Evolutionary conservation across 2,797 vertebrate genomes (phyloP).

Genomic region (Ceyx erithaca): DNA sequence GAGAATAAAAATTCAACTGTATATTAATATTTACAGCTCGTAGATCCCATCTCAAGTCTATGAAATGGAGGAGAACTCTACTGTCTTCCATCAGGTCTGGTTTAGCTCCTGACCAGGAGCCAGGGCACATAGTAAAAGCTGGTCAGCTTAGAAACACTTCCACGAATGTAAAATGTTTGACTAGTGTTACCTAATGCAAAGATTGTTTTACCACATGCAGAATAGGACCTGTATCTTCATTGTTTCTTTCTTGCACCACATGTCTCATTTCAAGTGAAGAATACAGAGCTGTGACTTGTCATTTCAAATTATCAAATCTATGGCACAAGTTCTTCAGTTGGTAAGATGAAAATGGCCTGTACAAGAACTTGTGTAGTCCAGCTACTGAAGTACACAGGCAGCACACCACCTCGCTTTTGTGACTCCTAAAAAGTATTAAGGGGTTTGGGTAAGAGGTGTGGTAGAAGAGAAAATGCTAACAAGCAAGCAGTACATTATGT

Average conservation of each 20-base stretch:
- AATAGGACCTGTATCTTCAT: neutral
- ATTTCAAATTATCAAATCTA: neutral
- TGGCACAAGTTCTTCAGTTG: neutral
- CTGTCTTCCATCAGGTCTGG: neutral
- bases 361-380: neutral
- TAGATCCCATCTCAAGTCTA: neutral
- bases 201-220: neutral
- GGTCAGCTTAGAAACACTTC: neutral
- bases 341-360: neutral
- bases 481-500: neutral
- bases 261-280: neutral
- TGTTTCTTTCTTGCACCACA: neutral
- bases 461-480: conserved; percentile 26
- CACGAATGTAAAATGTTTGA: neutral
- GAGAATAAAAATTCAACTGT: neutral
- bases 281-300: neutral
- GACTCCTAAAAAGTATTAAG: neutral
- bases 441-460: neutral
- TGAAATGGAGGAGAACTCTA: neutral
- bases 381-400: neutral
- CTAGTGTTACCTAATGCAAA: neutral
- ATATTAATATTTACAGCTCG: neutral
- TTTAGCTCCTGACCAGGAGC: neutral
- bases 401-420: fast-evolving
- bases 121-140: neutral